phyloP scores from a whole-genome alignment of 1,140 invertebrate genomes.

The Neuroterus valhalla region DNA sequence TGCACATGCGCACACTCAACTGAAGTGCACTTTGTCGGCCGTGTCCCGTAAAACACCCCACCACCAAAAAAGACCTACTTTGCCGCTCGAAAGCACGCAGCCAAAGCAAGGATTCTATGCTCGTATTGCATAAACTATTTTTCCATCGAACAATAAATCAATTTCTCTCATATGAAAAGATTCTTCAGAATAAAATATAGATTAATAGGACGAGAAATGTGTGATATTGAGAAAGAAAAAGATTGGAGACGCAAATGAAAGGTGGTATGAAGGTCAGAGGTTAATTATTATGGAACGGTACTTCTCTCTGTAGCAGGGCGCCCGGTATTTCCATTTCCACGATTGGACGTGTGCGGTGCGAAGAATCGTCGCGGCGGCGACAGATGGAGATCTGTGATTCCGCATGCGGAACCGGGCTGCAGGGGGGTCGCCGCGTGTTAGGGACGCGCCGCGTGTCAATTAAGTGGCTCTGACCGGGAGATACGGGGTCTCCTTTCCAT shows the following conservation, averaged over 20 bases:
- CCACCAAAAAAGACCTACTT: too few species aligned
- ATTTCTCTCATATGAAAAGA: too few species aligned
- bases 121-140: too few species aligned
- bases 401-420: slow-evolving; percentile 47
- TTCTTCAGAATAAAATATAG: too few species aligned
- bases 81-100: too few species aligned
- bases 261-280: background rate
- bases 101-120: too few species aligned
- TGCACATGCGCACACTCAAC: too few species aligned
- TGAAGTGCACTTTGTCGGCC: too few species aligned
- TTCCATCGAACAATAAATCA: too few species aligned
- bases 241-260: background rate
- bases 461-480: slow-evolving; percentile 72
- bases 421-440: slow-evolving; percentile 73
- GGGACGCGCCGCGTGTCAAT: slow-evolving; percentile 74
- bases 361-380: slow-evolving; percentile 62
- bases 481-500: slow-evolving; percentile 71
- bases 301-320: background rate
- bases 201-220: too few species aligned
- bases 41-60: too few species aligned
- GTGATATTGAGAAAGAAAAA: background rate
- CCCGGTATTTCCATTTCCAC: slow-evolving; percentile 62
- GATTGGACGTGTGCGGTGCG: slow-evolving; percentile 55
- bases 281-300: slow-evolving; percentile 2
- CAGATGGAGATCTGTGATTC: slow-evolving; percentile 71